These are phyloP conservation scores for Hippopotamus amphibius DNA, from an alignment of 2,113 vertebrate species.

Conservation along the genomic window DNA sequence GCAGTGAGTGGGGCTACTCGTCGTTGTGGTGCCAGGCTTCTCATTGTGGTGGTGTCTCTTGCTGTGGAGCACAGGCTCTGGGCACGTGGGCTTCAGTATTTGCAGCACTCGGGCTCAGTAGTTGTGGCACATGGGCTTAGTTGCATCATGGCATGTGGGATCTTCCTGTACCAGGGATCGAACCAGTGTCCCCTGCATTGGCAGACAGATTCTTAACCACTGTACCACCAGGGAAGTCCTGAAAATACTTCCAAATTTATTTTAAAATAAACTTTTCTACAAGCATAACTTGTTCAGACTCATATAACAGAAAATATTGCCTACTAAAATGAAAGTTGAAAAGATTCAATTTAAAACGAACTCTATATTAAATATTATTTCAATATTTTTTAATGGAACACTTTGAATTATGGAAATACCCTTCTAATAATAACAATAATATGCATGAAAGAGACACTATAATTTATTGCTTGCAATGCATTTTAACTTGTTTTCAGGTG, in stretches of 20 bases:
- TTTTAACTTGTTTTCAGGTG: neutral
- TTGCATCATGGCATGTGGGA: too few species aligned
- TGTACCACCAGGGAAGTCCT: too few species aligned
- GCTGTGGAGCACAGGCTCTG: too few species aligned
- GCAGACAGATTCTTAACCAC: too few species aligned
- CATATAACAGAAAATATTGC: neutral
- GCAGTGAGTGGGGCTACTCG: too few species aligned
- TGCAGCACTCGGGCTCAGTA: too few species aligned
- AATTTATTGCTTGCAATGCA: conserved; percentile 7
- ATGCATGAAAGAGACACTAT: neutral
- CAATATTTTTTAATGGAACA: conserved; percentile 30
- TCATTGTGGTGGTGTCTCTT: too few species aligned
- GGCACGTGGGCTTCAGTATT: too few species aligned
- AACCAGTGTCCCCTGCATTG: too few species aligned
- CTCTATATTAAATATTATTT: conserved; percentile 21
- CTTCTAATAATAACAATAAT: neutral
- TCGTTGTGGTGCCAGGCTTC: too few species aligned
- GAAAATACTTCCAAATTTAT: neutral
- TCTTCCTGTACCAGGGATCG: too few species aligned
- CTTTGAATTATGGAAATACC: neutral
- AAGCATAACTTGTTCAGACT: neutral
- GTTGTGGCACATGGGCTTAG: too few species aligned
- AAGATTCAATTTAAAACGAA: neutral
- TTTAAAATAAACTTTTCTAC: neutral
- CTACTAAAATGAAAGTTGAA: neutral